Evolutionary conservation across 1,140 invertebrate species (phyloP).

Genomic region (Diabrotica virgifera): DNA sequence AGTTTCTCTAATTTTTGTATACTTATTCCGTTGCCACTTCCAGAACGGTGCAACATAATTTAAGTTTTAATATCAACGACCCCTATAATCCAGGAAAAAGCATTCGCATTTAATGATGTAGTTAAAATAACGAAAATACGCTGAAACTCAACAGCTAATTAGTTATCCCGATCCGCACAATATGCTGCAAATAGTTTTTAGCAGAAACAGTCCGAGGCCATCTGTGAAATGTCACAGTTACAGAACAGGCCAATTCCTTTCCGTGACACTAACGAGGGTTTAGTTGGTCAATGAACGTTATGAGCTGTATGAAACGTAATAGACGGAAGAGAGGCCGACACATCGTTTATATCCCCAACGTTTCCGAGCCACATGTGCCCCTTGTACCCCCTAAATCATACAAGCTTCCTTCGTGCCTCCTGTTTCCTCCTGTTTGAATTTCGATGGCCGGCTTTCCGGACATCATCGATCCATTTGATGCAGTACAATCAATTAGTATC

Average conservation of each 20-base stretch:
- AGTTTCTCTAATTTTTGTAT: no score
- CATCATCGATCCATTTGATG: background rate
- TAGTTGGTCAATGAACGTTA: constrained; percentile 29
- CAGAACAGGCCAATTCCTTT: constrained; percentile 8
- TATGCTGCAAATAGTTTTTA: background rate
- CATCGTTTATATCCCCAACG: constrained; percentile 31
- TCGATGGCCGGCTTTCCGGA: background rate
- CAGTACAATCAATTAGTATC: no score
- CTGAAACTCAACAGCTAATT: no score
- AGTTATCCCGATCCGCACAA: no score
- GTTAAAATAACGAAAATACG: no score
- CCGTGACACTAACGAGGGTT: constrained; percentile 20
- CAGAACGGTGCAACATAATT: no score
- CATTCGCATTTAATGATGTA: no score
- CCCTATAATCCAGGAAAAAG: no score
- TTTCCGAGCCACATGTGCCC: constrained; percentile 30
- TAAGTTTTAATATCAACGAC: no score
- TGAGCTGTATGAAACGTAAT: constrained; percentile 28
- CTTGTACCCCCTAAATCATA: constrained; percentile 26
- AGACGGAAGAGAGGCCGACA: constrained; percentile 31
- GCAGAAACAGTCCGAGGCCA: constrained; percentile 5
- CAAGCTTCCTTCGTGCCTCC: constrained; percentile 10
- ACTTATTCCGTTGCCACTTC: no score
- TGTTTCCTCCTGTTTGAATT: background rate
- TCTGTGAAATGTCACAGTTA: constrained; percentile 17